These are phyloP conservation scores for Pseudococcus viburni DNA, from an alignment of 2,888 invertebrate species.

Conservation along the genomic window DNA sequence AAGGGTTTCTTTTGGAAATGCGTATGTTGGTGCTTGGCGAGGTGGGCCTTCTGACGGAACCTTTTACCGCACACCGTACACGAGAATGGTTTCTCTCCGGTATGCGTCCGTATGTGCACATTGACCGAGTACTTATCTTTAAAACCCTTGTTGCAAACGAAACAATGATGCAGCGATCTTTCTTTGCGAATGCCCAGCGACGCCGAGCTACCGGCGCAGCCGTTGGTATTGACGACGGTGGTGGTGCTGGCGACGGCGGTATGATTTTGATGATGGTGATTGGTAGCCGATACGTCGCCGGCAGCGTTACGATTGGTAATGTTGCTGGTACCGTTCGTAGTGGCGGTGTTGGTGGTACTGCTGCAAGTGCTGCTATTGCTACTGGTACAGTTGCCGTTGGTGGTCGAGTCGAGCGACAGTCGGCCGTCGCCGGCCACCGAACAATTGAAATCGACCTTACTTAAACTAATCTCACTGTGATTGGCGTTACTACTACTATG, in stretches of 20 bases:
- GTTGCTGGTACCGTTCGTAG: background rate
- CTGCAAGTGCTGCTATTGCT: conserved; percentile 55
- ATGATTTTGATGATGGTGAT: conserved; percentile 69
- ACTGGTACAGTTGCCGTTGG: conserved; percentile 54
- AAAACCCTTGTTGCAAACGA: conserved; percentile 93
- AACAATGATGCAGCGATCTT: conserved; percentile 90
- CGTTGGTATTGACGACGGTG: conserved; percentile 55
- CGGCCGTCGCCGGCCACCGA: conserved; percentile 26
- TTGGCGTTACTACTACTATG: conserved; percentile 13
- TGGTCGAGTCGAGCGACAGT: background rate
- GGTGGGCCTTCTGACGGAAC: conserved; percentile 91
- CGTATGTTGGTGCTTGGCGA: conserved; percentile 94
- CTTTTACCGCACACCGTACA: conserved; percentile 95
- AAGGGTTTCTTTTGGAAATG: conserved; percentile 74
- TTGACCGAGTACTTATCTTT: conserved; percentile 98
- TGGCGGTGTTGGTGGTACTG: conserved; percentile 24
- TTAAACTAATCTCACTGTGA: conserved; percentile 47
- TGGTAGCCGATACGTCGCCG: background rate
- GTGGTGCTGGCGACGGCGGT: conserved; percentile 63
- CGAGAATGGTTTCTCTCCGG: conserved; percentile 97
- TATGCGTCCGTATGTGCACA: conserved; percentile 97
- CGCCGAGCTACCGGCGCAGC: background rate
- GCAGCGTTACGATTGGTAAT: background rate
- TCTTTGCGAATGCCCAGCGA: conserved; percentile 75
- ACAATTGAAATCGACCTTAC: conserved; percentile 42